Conservation (phyloP, 2,888 invertebrate genomes). For the Drosophila longiperda region DNA sequence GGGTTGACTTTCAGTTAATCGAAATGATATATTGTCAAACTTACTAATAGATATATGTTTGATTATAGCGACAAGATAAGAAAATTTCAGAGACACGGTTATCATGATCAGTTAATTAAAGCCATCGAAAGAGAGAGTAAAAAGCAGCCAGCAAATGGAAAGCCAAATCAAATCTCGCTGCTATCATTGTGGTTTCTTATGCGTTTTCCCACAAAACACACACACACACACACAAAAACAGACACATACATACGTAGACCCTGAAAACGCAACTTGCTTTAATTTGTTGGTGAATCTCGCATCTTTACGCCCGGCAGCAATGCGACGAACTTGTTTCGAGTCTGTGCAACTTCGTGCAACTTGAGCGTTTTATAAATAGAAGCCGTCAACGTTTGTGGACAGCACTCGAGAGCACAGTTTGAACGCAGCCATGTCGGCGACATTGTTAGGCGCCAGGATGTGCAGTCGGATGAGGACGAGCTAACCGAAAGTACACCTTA, state of each 20-base stretch:
- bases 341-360: conserved; percentile 38
- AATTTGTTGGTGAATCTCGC: conserved; percentile 65
- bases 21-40: not conserved
- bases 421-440: conserved; percentile 62
- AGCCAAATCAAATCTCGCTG: conserved; percentile 56
- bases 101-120: conserved; percentile 66
- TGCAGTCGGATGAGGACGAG: conserved; percentile 3
- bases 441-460: conserved; percentile 24
- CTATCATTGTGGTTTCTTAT: conserved; percentile 45
- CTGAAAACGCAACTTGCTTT: conserved; percentile 46
- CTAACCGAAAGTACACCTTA: conserved; percentile 15
- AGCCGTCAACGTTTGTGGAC: conserved; percentile 60
- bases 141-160: conserved; percentile 65
- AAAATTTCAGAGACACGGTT: conserved; percentile 19
- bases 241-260: conserved; percentile 11
- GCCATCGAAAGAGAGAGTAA: conserved; percentile 41
- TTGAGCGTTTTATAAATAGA: conserved; percentile 81
- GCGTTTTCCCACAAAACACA: conserved; percentile 60
- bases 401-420: conserved; percentile 75
- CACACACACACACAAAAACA: conserved; percentile 10
- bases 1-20: not conserved
- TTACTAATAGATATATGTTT: not conserved
- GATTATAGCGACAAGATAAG: conserved; percentile 20
- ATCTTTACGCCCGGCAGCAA: conserved; percentile 49
- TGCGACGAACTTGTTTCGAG: conserved; percentile 61